Percentiles rank a stretch among this genome's conserved stretches.
Conservation (phyloP, 2,113 vertebrate genomes). For the Leptodactylus fuscus region DNA sequence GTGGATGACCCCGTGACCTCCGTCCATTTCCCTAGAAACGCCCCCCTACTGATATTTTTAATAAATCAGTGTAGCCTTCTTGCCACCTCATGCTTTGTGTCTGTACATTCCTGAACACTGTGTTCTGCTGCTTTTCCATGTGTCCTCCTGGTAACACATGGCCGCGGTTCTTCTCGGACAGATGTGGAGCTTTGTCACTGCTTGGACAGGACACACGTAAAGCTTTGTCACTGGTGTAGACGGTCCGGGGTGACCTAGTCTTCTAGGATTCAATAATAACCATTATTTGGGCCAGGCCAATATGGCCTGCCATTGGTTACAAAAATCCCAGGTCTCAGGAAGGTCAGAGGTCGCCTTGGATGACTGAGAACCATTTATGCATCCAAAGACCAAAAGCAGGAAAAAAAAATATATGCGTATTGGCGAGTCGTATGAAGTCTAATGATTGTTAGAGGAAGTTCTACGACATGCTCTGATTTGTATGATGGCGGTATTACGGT, state of each 20-base stretch:
- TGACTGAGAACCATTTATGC: neutral
- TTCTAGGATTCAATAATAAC: neutral
- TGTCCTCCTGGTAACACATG: neutral
- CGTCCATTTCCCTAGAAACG: neutral
- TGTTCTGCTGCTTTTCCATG: constrained; percentile 5
- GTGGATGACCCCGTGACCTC: constrained; percentile 8
- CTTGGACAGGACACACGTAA: too few species aligned
- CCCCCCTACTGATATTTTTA: constrained; percentile 27
- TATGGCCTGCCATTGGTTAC: neutral
- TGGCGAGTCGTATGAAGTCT: neutral
- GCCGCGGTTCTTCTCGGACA: neutral
- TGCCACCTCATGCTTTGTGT: neutral
- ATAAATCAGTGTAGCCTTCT: constrained; percentile 13
- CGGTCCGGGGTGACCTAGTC: neutral
- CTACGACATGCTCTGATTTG: neutral
- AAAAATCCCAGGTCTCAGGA: neutral
- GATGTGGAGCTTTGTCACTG: neutral
- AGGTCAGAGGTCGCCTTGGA: neutral
- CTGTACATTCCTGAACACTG: constrained; percentile 28
- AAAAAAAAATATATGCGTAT: neutral
- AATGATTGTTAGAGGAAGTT: neutral
- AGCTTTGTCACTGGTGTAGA: neutral
- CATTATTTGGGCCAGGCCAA: neutral
- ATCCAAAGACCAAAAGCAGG: neutral
- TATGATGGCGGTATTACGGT: neutral